phyloP scores from a whole-genome alignment of 2,113 vertebrate species.

The Rhegmatorhina hoffmannsi region DNA sequence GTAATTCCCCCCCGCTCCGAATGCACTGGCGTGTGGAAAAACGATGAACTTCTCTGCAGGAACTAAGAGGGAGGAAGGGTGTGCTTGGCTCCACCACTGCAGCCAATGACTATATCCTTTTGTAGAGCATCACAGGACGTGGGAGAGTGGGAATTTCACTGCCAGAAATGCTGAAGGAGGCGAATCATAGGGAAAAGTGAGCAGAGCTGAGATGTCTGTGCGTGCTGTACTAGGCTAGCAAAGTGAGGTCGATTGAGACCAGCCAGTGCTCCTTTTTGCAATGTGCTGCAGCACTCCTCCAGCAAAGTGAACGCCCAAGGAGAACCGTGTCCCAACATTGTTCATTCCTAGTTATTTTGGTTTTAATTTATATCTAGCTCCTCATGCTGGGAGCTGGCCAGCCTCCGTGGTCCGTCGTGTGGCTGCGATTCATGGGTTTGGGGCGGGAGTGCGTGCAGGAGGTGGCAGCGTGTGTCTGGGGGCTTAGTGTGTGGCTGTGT shows the following conservation, averaged over 20 bases:
- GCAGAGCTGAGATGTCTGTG: neutral
- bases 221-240: neutral
- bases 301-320: neutral
- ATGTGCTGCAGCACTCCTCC: accelerated
- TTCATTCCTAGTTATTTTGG: neutral
- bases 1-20: neutral
- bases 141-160: slow-evolving; percentile 1
- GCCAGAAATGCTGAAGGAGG: slow-evolving; percentile 12
- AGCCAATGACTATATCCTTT: neutral
- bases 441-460: neutral
- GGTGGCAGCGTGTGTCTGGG: neutral
- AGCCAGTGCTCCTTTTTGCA: neutral
- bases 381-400: neutral
- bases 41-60: neutral
- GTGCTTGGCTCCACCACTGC: neutral
- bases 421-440: accelerated
- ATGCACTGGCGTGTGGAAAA: slow-evolving; percentile 13
- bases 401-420: neutral
- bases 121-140: neutral
- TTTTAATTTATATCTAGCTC: neutral
- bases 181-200: accelerated
- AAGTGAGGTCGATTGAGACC: neutral
- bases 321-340: accelerated
- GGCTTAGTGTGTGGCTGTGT: neutral
- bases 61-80: slow-evolving; percentile 19